Evolutionary conservation across 2,888 invertebrate genomes (phyloP), one percentile per base, ranked within the genome.

Genomic region (Alsophila aescularia): DNA sequence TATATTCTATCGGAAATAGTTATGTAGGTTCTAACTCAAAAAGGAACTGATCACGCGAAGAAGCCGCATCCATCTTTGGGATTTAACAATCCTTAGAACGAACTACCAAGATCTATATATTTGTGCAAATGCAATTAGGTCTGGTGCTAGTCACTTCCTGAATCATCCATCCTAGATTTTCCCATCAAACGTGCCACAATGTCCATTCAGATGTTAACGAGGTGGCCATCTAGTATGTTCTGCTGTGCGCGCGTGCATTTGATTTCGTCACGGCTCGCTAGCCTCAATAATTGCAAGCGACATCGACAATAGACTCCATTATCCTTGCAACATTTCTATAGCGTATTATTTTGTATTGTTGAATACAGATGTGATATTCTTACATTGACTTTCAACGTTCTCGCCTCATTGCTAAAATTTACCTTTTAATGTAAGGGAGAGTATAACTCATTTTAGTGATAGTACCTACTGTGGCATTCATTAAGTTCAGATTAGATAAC

Each of bases 401-500:
- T 49, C 40, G 52, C 54, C 49, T 51, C 54, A 53, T 52, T 43
- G n/a, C 15, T 29, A 45, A 36, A n/a, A 16, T 16, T n/a, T 1
- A 21, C 14, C 7, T 36, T 16, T 36, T 8, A 21, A 27, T 35
- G 14, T 14, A 44, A 34, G 14, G n/a, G 6, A 29, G 29, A 27
- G 27, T 21, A 32, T n/a, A 36, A 12, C 21, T 49, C 21, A 41
- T 41, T 41, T 34, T 62, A 62, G 75, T 70, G 82, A 82, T 85
- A 84, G 79, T 76, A 78, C 72, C 75, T 76, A 78, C 72, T 75
- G 70, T 80, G 70, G 82, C 80, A 81, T 85, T 88, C 83, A 86
- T 88, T 89, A 87, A 82, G 77, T 79, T 73, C 61, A 83, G 87
- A 87, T 89, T 88, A 90, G 88, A 90, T 88, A 88, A 78, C 70